Evolutionary conservation across 2,888 invertebrate genomes (phyloP), one percentile per base, ranked within the genome.

Genomic region (Lingula anatina): DNA sequence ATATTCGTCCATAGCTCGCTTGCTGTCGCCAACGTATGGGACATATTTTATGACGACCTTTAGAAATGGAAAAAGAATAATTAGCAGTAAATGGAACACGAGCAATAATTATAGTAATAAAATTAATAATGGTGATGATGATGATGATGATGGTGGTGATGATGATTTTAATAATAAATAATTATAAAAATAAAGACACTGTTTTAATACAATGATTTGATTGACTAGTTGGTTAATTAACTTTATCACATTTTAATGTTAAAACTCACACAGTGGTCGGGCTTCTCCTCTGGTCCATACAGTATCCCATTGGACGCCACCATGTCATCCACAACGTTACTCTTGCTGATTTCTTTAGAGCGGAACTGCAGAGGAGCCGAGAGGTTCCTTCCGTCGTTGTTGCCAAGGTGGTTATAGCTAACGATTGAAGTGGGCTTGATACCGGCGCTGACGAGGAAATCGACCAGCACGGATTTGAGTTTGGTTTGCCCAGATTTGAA

Each of bases 401-500:
- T 96, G 1, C 96, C 96, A 60, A 97, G 83, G 78, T 97, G 96
- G 73, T 97, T 97, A 81, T 96, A 97, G 73, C 94, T 94, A 51
- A 94, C 95, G 65, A 97, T 94, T 5, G 93, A 91, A 0, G 90
- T 88, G 0, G 96, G 96, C 73, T 96, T 95, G 57, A 96, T 85
- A 45, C 95, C 95, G 39, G 94, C 93, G 5, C 88, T 86, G 1
- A 97, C 88, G 43, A 97, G 80, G 71, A 95, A 97, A 77, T 97
- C 96, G 0, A 96, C 92, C 43, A 96, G 82, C 26, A 95, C 95
- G 0, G 94, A 94, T 77, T 97, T 96, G 47, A 97, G 81, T 78
- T 97, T 96, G 3, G 96, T 97, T 80, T 97, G 96, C 0, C 96
- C 96, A 0, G 94, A 93, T 79, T 97, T 97, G 79, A 96, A 95